Base-by-base conservation (phyloP, 1,140 invertebrate genomes). In the Stenopsyche tienmushanensis region DNA sequence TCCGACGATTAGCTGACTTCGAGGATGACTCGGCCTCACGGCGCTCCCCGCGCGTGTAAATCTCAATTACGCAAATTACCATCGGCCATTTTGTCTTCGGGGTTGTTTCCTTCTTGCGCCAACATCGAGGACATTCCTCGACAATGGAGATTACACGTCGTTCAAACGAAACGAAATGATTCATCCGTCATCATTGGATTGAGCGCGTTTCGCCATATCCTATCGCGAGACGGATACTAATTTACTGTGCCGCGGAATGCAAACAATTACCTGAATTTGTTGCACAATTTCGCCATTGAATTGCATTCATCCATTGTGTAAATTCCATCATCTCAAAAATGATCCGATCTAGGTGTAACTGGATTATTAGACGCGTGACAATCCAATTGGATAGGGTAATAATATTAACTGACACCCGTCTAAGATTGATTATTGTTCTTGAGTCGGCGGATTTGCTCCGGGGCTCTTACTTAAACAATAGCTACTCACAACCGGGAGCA, bases 21-120 rank as follows among this genome's bases (percentile, higher is more conserved):
- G 15, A 17, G 9, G 21, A 17, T 7, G n/a, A 15, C 8, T 15
- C 9, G 23, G 13, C 47, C 59, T 26, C 1, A 1, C 1, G 52
- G 54, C 29, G 15, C 10, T 57, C 21, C 24, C 47, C 15, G 29
- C 41, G 21, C 23, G 39, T 53, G 62, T 55, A 64, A 64, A 64
- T 64, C 62, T 64, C 62, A 64, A 64, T 64, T 64, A 64, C 47
- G 39, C 15, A 64, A 64, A 64, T 64, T 64, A 25, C 62, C 26
- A 45, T 54, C 34, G 18, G 34, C 62, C 23, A 57, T 57, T 57
- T 57, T 57, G 54, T 57, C 54, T 20, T 20, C 17, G 1, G 54
- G 34, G 50, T 5, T 34, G 13, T 34, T 34, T 34, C 29, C 29
- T 13, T 34, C 29, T 13, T 34, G 29, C 29, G 29, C 29, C 29